These are phyloP conservation scores for Drosophila kikkawai DNA, from an alignment of 1,140 invertebrate species.

Conservation along the genomic window DNA sequence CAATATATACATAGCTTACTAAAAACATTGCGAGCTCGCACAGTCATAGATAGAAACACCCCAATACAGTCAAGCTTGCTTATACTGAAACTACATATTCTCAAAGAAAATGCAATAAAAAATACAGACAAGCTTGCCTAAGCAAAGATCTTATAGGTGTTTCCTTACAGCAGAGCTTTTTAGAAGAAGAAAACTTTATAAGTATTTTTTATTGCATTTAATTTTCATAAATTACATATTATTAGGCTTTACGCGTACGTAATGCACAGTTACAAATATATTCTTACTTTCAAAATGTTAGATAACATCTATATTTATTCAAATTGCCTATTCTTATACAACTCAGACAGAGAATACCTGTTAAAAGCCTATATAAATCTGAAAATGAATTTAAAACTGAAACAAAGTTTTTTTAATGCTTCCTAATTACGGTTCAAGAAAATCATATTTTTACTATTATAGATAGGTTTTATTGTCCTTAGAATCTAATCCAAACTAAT, in stretches of 20 bases:
- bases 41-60: slow-evolving; percentile 2
- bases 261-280: slow-evolving; percentile 2
- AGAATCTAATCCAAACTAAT: background rate
- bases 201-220: background rate
- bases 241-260: background rate
- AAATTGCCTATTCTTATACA: background rate
- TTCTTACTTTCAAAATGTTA: background rate
- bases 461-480: background rate
- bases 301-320: background rate
- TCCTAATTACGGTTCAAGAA: background rate
- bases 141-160: background rate
- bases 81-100: background rate
- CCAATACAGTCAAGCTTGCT: slow-evolving; percentile 1
- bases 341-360: background rate
- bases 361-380: background rate
- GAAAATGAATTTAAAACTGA: background rate
- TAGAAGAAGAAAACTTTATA: background rate
- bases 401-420: background rate
- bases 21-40: slow-evolving; percentile 10
- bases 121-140: background rate
- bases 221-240: background rate
- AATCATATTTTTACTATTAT: background rate
- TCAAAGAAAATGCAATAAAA: background rate
- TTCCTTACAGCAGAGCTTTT: no score
- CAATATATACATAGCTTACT: background rate